phyloP scores from a whole-genome alignment of 2,888 invertebrate species.

The Torymus tubicola region DNA sequence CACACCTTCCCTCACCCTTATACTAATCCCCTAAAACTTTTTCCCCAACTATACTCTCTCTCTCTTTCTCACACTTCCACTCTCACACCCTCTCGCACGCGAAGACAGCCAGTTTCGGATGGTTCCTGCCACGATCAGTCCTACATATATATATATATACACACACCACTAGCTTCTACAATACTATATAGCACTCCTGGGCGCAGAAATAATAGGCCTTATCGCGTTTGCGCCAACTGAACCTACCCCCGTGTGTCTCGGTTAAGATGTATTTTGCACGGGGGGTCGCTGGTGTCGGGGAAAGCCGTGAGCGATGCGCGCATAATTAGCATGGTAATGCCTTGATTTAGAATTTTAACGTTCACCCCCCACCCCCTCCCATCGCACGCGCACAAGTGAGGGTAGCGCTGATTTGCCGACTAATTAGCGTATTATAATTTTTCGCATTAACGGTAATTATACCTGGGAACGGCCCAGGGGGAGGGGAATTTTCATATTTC shows the following conservation, averaged over 20 bases:
- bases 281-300: not conserved
- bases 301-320: constrained; percentile 24
- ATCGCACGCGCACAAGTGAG: too few species aligned
- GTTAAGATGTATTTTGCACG: constrained; percentile 43
- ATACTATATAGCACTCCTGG: too few species aligned
- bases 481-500: too few species aligned
- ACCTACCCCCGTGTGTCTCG: not conserved
- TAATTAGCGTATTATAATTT: constrained; percentile 30
- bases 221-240: constrained; percentile 13
- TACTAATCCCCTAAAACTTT: too few species aligned
- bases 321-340: constrained; percentile 48
- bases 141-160: too few species aligned
- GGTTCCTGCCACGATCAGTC: not conserved
- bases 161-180: too few species aligned
- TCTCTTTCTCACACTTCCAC: too few species aligned
- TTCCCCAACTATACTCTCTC: too few species aligned
- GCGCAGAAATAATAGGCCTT: constrained; percentile 47
- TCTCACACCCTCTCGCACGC: not conserved
- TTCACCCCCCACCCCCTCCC: too few species aligned
- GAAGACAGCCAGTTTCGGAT: constrained; percentile 5
- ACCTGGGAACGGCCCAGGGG: too few species aligned
- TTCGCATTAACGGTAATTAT: not conserved
- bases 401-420: not conserved
- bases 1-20: too few species aligned
- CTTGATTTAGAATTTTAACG: constrained; percentile 45